Evolutionary conservation across 2,113 vertebrate genomes (phyloP), one percentile per base, ranked within the genome.

Genomic region (Pitta sordida): DNA sequence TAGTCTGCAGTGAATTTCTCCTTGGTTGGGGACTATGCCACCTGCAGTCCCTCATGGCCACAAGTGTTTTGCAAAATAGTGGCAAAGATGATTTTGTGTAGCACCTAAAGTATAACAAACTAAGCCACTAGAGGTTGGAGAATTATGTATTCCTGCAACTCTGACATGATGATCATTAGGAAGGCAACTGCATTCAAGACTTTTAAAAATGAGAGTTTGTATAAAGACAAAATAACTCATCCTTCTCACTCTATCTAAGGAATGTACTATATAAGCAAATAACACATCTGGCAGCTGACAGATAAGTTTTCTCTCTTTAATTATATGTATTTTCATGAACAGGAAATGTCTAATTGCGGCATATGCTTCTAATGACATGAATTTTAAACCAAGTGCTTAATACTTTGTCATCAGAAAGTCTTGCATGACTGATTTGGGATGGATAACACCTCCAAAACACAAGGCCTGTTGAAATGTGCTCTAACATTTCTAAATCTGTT

Each of bases 231-330:
- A 82, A 78, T 67, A 51, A 13, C 21, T 60, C 64, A 36, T 71
- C 39, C 73, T 84, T 74, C 63, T 76, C 30, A 65, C 23, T 4
- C 70, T 70, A 37, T 53, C 70, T 85, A 15, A 17, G 34, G 29
- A 48, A 58, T 44, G 13, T 29, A 94, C 71, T 83, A 34, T 74
- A 84, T 90, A 85, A 94, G 91, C 74, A 96, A 93, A 62, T 59
- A 77, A 39, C 86, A 95, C 94, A 96, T 95, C 95, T 96, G 96
- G 86, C 86, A 96, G 91, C 75, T 95, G 95, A 75, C 67, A 92
- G 83, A 84, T 86, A 95, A 56, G 32, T 60, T 86, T 90, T 85
- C 73, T 52, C 27, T 74, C 68, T 90, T 74, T 89, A 96, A 94
- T 96, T 91, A 96, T 79, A 92, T 63, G n/a, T 80, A 62, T 93